These are phyloP conservation scores for Xiphophorus couchianus DNA, from an alignment of 2,113 vertebrate genomes.

Conservation along the genomic window DNA sequence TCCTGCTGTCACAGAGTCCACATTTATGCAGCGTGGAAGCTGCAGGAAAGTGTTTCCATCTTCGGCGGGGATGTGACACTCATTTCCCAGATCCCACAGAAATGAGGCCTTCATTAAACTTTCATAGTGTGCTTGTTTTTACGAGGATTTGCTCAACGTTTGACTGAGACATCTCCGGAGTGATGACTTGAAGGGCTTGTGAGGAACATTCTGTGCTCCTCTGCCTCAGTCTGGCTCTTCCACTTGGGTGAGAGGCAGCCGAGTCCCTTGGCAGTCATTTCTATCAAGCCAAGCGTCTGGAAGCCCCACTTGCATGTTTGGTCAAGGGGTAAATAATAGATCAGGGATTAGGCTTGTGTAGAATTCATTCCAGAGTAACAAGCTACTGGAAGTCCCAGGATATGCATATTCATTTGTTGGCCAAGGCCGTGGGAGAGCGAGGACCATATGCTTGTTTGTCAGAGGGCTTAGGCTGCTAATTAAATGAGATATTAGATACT, in stretches of 20 bases:
- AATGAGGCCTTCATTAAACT: conserved; percentile 73
- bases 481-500: conserved; percentile 81
- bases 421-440: conserved; percentile 79
- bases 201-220: conserved; percentile 46
- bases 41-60: conserved; percentile 31
- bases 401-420: conserved; percentile 82
- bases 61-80: conserved; percentile 64
- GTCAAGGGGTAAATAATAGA: conserved; percentile 87
- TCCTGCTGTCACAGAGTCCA: not conserved
- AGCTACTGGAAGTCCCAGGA: conserved; percentile 77
- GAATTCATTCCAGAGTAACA: conserved; percentile 83
- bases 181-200: conserved; percentile 55
- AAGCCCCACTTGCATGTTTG: conserved; percentile 83
- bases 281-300: conserved; percentile 80
- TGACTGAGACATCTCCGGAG: conserved; percentile 76
- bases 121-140: conserved; percentile 72
- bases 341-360: conserved; percentile 83
- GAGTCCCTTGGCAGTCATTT: conserved; percentile 77
- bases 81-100: conserved; percentile 63
- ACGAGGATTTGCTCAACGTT: conserved; percentile 61
- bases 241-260: conserved; percentile 53
- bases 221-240: conserved; percentile 54
- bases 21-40: not conserved
- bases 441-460: conserved; percentile 78
- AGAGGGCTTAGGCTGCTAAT: conserved; percentile 79